Base-by-base conservation (phyloP, 2,888 invertebrate species). In the Pollenia amentaria region DNA sequence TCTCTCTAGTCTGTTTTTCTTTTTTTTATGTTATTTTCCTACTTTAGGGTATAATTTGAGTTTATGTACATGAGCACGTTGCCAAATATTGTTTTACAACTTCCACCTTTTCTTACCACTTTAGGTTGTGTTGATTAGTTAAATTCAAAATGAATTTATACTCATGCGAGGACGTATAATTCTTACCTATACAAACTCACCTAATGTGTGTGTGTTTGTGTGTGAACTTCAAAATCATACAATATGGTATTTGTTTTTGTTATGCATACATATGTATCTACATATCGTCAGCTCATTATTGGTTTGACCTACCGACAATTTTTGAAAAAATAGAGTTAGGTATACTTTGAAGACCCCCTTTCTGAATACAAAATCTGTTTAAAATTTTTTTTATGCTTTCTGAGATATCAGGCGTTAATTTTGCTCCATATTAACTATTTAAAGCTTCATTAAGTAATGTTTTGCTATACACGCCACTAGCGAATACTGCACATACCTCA, bases 41-140 rank as follows among this genome's bases (percentile, higher is more conserved):
- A 48, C 69, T 69, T 48, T 1, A 69, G 69, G 69, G 38, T 40
- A 51, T 69, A 69, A 69, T 38, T 69, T 51, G 38, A 38, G 29
- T 69, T 51, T 16, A 69, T 69, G 38, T 38, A 29, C 38, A n/a
- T 38, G 16, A 8, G 16, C 51, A 51, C 38, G n/a, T 69, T 69
- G 38, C 21, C 48, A 51, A 69, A 69, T 69, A 69, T 69, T 69
- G 38, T 16, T 48, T 29, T 69, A 38, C n/a, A 51, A 69, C 16
- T 40, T 51, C 38, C 69, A 44, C 44, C 42, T 44, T 60, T 60
- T 38, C 29, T 46, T 48, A 60, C 73, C 38, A 16, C 57, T 57
- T 72, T 44, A 46, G 44, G 42, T 72, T 73, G 60, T 67, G 80
- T 67, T 81, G 64, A 73, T 73, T 81, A 70, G 55, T 55, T 65